These are phyloP conservation scores for Ceratosolen fusciceps DNA, from an alignment of 1,140 invertebrate species.

Conservation along the genomic window DNA sequence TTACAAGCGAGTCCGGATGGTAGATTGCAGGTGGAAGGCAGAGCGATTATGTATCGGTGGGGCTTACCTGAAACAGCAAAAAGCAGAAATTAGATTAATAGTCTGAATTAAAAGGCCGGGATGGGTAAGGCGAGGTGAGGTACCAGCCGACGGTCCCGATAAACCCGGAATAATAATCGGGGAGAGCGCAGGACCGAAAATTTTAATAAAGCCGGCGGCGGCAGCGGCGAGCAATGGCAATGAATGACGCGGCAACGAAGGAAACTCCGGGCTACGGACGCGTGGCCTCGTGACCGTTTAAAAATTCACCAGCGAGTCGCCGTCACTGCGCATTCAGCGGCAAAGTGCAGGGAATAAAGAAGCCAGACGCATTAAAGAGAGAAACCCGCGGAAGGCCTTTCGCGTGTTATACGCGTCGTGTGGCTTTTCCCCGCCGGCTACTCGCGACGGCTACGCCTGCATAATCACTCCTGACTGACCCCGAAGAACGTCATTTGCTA, in stretches of 20 bases:
- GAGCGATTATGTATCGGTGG: background rate
- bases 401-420: background rate
- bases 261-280: conserved; percentile 24
- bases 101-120: background rate
- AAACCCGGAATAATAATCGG: background rate
- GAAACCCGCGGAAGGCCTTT: conserved; percentile 20
- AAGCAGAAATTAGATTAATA: background rate
- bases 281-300: conserved; percentile 13
- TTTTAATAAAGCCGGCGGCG: no score
- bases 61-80: conserved; percentile 23
- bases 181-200: background rate
- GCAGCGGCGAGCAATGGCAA: background rate
- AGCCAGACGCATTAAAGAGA: conserved; percentile 23
- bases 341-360: conserved; percentile 1
- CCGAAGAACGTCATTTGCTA: conserved; percentile 32
- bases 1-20: no score
- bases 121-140: background rate
- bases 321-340: background rate
- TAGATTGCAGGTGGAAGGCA: no score
- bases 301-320: conserved; percentile 22
- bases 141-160: background rate
- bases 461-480: conserved; percentile 31
- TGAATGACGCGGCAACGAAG: background rate
- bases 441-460: conserved; percentile 22
- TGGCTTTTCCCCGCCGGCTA: conserved; percentile 4